Evolutionary conservation across 2,113 vertebrate genomes (phyloP), one percentile per base, ranked within the genome.

Genomic region (Lepus europaeus): DNA sequence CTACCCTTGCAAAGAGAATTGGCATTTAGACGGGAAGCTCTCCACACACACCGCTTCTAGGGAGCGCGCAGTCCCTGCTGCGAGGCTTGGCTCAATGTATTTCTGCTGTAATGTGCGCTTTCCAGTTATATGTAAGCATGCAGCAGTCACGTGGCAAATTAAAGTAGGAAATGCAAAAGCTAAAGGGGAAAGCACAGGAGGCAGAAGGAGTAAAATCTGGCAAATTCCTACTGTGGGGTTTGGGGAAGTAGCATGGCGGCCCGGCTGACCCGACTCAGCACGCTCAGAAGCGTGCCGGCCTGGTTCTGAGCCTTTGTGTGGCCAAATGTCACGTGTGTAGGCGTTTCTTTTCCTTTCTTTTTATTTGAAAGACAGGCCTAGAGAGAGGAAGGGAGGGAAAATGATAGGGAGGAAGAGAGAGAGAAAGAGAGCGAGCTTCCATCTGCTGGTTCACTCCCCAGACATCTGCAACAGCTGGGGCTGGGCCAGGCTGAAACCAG

Each of bases 191-290:
- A 53, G 13, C 27, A 22, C 91, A 16, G 73, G 74, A 68, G 68
- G 63, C 51, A 91, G 89, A 53, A 45, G 83, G 66, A 93, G 4
- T 70, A 78, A 86, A 78, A 90, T 51, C 36, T 74, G 49, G 33
- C 80, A 68, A 76, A 68, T 49, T 27, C 0, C 31, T 66, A 45
- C n/a, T 59, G 4, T 73, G 78, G 5, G 45, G 9, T 56, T 89
- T 68, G 36, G 72, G 29, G 36, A 91, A 64, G 31, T 56, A 53
- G 27, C 17, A 68, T 2, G 63, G 53, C 78, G 31, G 0, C 69
- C 36, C 53, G 78, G 45, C 23, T 33, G 19, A 25, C 61, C 36
- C 73, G 61, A 61, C 33, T 61, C 53, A 23, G 8, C 61, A 17
- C 6, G 0, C 39, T 83, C 31, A 10, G 79, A 82, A 79, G 68